Evolutionary conservation across 2,797 vertebrate genomes (phyloP).

Genomic region (Babyrousa celebensis): DNA sequence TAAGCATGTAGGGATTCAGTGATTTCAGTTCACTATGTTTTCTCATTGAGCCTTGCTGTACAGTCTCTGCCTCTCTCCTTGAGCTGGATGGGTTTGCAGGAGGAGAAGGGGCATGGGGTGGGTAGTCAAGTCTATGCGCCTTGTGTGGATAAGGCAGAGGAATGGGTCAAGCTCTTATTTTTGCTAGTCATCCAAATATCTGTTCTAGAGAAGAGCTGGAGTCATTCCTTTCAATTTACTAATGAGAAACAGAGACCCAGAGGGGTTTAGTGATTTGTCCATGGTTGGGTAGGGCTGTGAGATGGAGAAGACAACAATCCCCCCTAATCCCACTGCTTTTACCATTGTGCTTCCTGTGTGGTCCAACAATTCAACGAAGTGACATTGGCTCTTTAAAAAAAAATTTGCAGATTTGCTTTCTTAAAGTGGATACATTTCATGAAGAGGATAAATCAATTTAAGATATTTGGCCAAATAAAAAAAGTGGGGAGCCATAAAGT

Average conservation of each 20-base stretch:
- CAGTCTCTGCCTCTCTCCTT: not conserved
- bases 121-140: not conserved
- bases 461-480: conserved; percentile 44
- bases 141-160: not conserved
- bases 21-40: conserved; percentile 24
- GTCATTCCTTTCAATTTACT: conserved; percentile 63
- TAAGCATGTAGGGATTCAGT: not conserved
- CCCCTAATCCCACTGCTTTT: not conserved
- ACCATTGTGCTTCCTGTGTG: conserved; percentile 73
- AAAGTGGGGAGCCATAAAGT: conserved; percentile 1
- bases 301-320: not conserved
- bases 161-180: not conserved
- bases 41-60: not conserved
- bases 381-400: conserved; percentile 48
- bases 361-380: conserved; percentile 2
- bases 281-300: not conserved
- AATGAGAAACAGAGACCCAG: conserved; percentile 67
- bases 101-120: not conserved
- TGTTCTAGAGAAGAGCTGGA: conserved; percentile 44
- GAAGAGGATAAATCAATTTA: not conserved
- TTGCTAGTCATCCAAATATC: not conserved
- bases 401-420: conserved; percentile 22
- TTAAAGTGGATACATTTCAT: not conserved
- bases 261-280: conserved; percentile 52
- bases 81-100: not conserved